A percentile compares a stretch with the other conserved stretches of the same genome.
Conservation (phyloP, 2,797 vertebrate species). For the Danio kyathit region DNA sequence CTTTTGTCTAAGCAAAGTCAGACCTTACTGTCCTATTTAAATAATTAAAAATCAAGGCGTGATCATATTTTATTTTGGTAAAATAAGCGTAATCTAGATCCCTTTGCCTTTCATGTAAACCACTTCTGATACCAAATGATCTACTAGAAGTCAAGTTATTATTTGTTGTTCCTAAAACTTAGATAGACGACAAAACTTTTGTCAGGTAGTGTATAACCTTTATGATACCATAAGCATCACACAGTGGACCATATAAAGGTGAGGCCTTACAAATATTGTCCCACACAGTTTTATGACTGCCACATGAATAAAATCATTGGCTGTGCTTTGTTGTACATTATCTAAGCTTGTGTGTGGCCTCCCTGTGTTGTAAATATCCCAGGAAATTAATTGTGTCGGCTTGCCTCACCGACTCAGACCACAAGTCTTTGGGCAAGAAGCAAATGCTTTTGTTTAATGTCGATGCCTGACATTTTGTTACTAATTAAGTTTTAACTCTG, state of each 20-base stretch:
- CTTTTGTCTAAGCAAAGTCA: too few relatives aligned
- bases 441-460: constrained; percentile 42
- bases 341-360: constrained; percentile 57
- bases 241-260: background rate
- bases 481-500: constrained; percentile 57
- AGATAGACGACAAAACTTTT: too few relatives aligned
- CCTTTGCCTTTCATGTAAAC: too few relatives aligned
- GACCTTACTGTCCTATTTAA: too few relatives aligned
- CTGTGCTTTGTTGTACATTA: constrained; percentile 44
- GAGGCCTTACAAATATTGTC: background rate
- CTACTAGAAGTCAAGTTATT: too few relatives aligned
- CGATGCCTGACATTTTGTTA: constrained; percentile 48
- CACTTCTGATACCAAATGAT: too few relatives aligned
- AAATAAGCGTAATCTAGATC: too few relatives aligned
- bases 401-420: constrained; percentile 38
- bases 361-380: constrained; percentile 50
- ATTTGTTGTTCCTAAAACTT: too few relatives aligned
- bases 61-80: too few relatives aligned
- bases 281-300: constrained; percentile 12
- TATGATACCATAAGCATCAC: too few relatives aligned
- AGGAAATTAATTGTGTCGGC: constrained; percentile 56
- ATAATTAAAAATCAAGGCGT: too few relatives aligned
- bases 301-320: constrained; percentile 15
- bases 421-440: constrained; percentile 52
- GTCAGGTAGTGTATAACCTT: too few relatives aligned